A percentile compares a stretch with the other conserved stretches of the same genome.
phyloP scores from a whole-genome alignment of 2,888 invertebrate species.

The Noctua janthina region DNA sequence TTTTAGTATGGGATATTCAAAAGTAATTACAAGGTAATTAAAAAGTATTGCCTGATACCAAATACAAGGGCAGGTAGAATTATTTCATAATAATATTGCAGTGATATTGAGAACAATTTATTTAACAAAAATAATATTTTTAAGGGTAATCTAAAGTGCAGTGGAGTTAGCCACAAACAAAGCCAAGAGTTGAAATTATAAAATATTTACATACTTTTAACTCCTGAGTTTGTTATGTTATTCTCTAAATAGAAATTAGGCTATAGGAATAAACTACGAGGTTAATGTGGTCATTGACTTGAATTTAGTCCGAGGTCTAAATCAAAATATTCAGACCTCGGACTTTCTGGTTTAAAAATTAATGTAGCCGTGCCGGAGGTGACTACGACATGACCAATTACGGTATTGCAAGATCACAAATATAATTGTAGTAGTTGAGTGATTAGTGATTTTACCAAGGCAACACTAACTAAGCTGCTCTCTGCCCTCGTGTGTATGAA shows the following conservation, averaged over 20 bases:
- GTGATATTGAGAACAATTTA: conserved; percentile 2
- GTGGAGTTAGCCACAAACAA: not conserved
- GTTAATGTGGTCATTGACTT: not conserved
- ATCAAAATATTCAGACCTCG: not conserved
- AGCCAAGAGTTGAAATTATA: not conserved
- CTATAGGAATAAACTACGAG: not conserved
- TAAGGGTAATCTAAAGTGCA: conserved; percentile 12
- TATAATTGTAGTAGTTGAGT: not conserved
- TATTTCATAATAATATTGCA: not conserved
- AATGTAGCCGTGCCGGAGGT: not conserved
- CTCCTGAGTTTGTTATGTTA: not conserved
- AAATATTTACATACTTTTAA: not conserved
- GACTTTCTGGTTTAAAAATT: not conserved
- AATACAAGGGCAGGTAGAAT: not conserved
- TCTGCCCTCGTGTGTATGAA: conserved; percentile 5
- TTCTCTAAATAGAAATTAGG: not conserved
- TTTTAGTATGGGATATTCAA: conserved; percentile 14
- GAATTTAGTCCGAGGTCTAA: not conserved
- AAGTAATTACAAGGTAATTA: conserved; percentile 7
- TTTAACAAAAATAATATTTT: conserved; percentile 21
- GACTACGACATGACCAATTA: not conserved
- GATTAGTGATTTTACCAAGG: conserved; percentile 8
- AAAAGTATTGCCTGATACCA: not conserved
- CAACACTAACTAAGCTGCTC: conserved; percentile 26
- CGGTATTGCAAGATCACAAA: not conserved